Evolutionary conservation across 2,113 vertebrate genomes (phyloP), one percentile per base, ranked within the genome.

Genomic region (Glareola pratincola): DNA sequence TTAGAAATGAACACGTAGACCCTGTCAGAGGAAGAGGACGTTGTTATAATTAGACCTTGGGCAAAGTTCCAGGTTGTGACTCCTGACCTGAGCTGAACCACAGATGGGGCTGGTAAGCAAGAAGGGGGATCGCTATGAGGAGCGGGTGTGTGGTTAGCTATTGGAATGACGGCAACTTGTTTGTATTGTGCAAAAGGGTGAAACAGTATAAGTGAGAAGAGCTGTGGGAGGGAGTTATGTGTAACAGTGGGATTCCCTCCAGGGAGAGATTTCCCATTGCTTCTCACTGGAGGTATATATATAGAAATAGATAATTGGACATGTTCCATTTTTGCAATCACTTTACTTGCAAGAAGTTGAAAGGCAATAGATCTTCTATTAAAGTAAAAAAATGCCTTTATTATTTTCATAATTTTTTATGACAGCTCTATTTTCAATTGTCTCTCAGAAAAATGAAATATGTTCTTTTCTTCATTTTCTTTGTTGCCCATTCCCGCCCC

Each of bases 1-100:
- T 97, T 94, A 92, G 83, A 89, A 94, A 94, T 72, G 78, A 97
- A 95, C 95, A 97, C 36, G 91, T 95, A 94, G 41, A 0, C 74
- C 39, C 94, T 96, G 91, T 93, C 86, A 96, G 85, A 96, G 80
- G 90, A 95, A 91, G 84, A 91, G 81, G 90, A 95, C 68, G 0
- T 95, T 88, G 91, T 83, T 97, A 97, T 97, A 97, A 97, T 94
- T 97, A 97, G 92, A 80, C 45, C 30, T 60, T 39, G 48, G 96
- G 94, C 96, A 88, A 32, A 83, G 80, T 82, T 96, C 96, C 97
- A 97, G 78, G 34, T 67, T 81, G 36, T 88, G 87, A 72, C 64
- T 96, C 71, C 88, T 95, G 96, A 96, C 89, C 76, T 95, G 85
- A 92, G 59, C 76, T 4, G 66, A 96, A 88, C 96, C 71, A 72